Evolutionary conservation across 2,113 vertebrate species (phyloP), one percentile per base, ranked within the genome.

Genomic region (Triplophysa tibetana): DNA sequence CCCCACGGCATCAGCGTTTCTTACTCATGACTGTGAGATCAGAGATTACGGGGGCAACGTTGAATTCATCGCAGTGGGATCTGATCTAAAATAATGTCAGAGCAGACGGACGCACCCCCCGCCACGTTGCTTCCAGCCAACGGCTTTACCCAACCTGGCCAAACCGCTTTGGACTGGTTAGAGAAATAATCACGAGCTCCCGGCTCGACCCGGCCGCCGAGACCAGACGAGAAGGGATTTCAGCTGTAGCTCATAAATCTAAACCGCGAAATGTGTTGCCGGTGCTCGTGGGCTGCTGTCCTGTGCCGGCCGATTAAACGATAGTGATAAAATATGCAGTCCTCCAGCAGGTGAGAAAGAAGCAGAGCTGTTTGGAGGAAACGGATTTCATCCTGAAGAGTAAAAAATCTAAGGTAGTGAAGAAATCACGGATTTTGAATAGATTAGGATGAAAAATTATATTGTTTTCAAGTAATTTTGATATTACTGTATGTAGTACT

Each of bases 121-220:
- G 58, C 38, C 72, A 2, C 33, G 70, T 69, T 8, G 1, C 52
- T 81, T 74, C 74, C 73, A 74, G 67, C 23, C 19, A 9, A 45
- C 2, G 11, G 64, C 54, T 43, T 54, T 60, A 75, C 48, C 50
- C 19, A 10, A 73, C 61, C 70, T 9, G 50, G 75, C 75, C 83
- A 84, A 81, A 84, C 60, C 64, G 80, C 70, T 84, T 76, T 60
- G 67, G 80, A 82, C 73, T 66, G 72, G 80, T 77, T 77, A 66
- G 52, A 80, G 77, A 76, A 82, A 85, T 82, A 79, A 85, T 82
- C 83, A 85, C 29, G 45, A 82, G 61, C 80, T 84, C 64, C 79
- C 50, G 52, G 72, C 75, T 66, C 48, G 38, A 58, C 73, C 45
- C 62, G 58, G 74, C 74, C 63, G 58, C 72, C 48, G 60, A 61